Conservation (phyloP, 2,797 vertebrate genomes). For the Mormyrus hasselquistii region DNA sequence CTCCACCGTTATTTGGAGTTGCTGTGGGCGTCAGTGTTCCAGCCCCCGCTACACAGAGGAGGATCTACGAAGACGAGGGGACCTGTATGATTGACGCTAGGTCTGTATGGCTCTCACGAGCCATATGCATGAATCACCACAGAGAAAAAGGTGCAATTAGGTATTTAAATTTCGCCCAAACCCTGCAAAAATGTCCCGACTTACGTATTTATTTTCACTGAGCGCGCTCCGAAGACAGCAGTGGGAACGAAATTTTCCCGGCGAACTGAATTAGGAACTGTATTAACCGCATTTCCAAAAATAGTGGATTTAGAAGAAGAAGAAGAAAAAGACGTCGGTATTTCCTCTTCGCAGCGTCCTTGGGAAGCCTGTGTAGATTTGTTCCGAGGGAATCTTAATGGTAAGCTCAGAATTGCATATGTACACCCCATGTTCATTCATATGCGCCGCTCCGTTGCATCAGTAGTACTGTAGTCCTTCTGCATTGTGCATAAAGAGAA, state of each 20-base stretch:
- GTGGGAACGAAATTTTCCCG: constrained; percentile 11
- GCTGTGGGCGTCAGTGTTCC: constrained; percentile 31
- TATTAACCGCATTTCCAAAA: not conserved
- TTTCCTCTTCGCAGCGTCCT: constrained; percentile 6
- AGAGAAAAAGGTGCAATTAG: not conserved
- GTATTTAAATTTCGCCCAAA: constrained; percentile 7
- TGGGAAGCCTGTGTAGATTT: constrained; percentile 12
- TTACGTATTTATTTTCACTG: not conserved
- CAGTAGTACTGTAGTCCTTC: constrained; percentile 24
- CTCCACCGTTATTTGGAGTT: not conserved
- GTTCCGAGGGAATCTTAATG: not conserved
- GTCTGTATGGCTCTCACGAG: constrained; percentile 38
- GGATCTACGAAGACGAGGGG: constrained; percentile 51
- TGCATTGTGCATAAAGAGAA: constrained; percentile 32
- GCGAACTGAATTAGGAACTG: constrained; percentile 7
- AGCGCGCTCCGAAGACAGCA: not conserved
- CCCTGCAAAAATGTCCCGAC: not conserved
- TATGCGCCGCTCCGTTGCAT: constrained; percentile 17
- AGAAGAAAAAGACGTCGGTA: not conserved
- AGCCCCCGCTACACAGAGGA: constrained; percentile 48
- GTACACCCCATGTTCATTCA: constrained; percentile 2
- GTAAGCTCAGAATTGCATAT: constrained; percentile 13
- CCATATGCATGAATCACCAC: not conserved
- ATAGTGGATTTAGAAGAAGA: constrained; percentile 16
- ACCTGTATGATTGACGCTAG: constrained; percentile 60